Base-by-base conservation (phyloP, 2,113 vertebrate genomes). In the Carettochelys insculpta region DNA sequence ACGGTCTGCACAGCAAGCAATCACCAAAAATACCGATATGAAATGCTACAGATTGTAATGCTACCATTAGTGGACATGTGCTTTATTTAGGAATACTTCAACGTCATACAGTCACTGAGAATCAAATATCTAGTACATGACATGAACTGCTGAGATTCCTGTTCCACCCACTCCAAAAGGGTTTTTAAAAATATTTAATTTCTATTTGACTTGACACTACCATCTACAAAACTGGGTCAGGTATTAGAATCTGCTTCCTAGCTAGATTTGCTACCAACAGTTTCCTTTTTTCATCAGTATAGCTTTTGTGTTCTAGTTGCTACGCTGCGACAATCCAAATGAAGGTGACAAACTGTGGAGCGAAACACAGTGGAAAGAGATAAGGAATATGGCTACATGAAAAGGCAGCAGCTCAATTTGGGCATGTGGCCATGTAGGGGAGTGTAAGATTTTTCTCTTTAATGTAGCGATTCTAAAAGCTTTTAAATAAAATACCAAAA, bases 31-130 rank as follows among this genome's bases (percentile, higher is more conserved):
- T 96, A 97, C 80, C 91, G 0, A 3, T 87, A 94, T 16, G 1
- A 93, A 95, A 96, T 95, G 91, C 92, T 96, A 90, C 86, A 91
- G 93, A 97, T 95, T 93, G 88, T 96, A 94, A 89, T 96, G 93
- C 97, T 95, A 94, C 95, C 95, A 92, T 81, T 85, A 81, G 56
- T 45, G 91, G 75, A 6, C 45, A 91, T 61, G 86, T 89, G 54
- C 92, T 95, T 95, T 95, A 94, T 96, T 95, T 96, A 96, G 85
- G 86, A 95, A 88, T 87, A 95, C 90, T 94, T 88, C 86, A 85
- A 88, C 53, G 93, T 89, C 94, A 92, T 20, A 71, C 27, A 38
- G 75, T 50, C 89, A 43, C 50, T 90, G 16, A 91, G 65, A 92
- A 77, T 50, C 58, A 86, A 29, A 88, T 91, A 88, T 41, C 1